These are phyloP conservation scores for Ptychodera flava DNA, from an alignment of 35 echinoderm and acorn worm genomes.

Conservation along the genomic window DNA sequence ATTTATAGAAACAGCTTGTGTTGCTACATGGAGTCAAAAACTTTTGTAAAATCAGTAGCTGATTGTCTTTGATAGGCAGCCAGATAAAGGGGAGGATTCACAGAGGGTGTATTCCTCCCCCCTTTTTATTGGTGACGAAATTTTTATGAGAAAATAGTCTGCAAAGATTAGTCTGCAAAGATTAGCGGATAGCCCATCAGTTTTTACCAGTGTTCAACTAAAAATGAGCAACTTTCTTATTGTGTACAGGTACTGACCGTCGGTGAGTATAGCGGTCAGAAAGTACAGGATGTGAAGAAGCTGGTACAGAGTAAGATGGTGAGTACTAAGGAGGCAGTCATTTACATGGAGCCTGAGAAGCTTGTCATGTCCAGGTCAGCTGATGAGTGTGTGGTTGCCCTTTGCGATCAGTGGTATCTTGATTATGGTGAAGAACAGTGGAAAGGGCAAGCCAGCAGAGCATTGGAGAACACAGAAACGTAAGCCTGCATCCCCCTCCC, in stretches of 20 bases:
- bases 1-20: no score
- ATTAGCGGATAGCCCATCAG: no score
- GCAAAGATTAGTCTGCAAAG: no score
- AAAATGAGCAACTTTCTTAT: neutral
- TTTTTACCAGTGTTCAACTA: no score
- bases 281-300: slow-evolving; percentile 99
- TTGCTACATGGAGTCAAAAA: no score
- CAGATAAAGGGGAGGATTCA: no score
- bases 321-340: slow-evolving; percentile 45
- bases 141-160: no score
- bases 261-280: slow-evolving; percentile 79
- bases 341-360: slow-evolving; percentile 93
- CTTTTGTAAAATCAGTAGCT: no score
- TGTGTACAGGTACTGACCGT: slow-evolving; percentile 67
- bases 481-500: no score
- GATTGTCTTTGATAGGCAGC: no score
- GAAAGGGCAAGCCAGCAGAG: slow-evolving; percentile 47
- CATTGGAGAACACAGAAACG: slow-evolving; percentile 55
- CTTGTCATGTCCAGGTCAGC: slow-evolving; percentile 73
- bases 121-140: no score
- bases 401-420: slow-evolving; percentile 96
- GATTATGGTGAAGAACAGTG: slow-evolving; percentile 79
- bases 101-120: no score
- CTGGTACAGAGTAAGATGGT: slow-evolving; percentile 78
- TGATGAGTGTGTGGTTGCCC: slow-evolving; percentile 91